phyloP scores from a whole-genome alignment of 2,113 vertebrate species.

The Polypterus bichir region DNA sequence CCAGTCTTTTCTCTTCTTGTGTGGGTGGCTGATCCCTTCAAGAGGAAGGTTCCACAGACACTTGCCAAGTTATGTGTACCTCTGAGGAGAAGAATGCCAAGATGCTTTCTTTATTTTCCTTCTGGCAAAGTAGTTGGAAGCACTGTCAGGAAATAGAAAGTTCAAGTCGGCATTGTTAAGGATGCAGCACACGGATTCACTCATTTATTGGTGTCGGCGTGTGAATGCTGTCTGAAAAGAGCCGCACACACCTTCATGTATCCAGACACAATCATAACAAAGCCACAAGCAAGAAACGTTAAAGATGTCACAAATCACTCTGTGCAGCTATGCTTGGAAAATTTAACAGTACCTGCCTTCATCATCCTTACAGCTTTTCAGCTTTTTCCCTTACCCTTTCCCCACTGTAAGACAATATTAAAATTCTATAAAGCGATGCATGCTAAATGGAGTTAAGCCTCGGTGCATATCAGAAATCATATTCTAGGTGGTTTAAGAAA shows the following conservation, averaged over 20 bases:
- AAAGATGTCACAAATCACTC: conserved; percentile 1
- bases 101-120: background rate
- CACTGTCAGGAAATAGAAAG: too few relatives aligned
- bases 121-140: too few relatives aligned
- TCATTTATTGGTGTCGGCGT: too few relatives aligned
- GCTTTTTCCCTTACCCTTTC: background rate
- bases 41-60: conserved; percentile 1
- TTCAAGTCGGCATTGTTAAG: too few relatives aligned
- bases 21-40: background rate
- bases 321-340: conserved; percentile 6
- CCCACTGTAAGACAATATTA: conserved; percentile 13
- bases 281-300: background rate
- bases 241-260: conserved; percentile 5
- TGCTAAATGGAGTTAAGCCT: conserved; percentile 14
- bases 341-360: conserved; percentile 1
- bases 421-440: conserved; percentile 11
- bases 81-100: conserved; percentile 2
- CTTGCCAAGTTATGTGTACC: background rate
- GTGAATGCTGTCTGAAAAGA: too few relatives aligned
- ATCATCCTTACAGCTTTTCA: background rate
- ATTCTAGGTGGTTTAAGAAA: conserved; percentile 17
- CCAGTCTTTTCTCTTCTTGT: conserved; percentile 6
- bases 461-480: conserved; percentile 11
- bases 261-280: background rate
- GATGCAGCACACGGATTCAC: too few relatives aligned